Conservation (phyloP, 2,888 invertebrate genomes). For the Drosophila differens region DNA sequence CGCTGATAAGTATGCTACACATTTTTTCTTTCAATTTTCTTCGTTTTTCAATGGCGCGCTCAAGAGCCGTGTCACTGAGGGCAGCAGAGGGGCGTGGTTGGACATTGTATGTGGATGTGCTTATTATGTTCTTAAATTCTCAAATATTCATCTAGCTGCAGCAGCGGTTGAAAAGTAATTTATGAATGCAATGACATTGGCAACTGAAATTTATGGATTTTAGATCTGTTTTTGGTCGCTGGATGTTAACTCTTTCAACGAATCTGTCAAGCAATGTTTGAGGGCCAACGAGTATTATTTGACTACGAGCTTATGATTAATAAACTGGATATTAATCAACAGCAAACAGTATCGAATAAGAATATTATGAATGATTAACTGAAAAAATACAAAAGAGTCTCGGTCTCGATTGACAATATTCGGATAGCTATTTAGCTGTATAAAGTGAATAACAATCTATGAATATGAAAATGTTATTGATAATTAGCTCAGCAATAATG, state of each 20-base stretch:
- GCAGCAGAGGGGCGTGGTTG: background rate
- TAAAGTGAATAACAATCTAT: background rate
- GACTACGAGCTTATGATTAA: background rate
- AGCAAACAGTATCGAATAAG: background rate
- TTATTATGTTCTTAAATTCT: conserved; percentile 7
- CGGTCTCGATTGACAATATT: background rate
- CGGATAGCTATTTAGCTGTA: background rate
- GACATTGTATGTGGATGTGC: background rate
- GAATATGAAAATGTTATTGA: background rate
- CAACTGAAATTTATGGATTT: conserved; percentile 6
- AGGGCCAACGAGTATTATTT: background rate
- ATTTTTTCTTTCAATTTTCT: conserved; percentile 60
- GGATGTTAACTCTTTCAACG: background rate
- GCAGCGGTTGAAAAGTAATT: background rate
- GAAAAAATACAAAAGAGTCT: background rate
- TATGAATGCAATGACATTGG: conserved; percentile 19
- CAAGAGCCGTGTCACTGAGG: background rate
- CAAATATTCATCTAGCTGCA: conserved; percentile 7
- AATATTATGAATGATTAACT: background rate
- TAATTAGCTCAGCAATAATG: background rate
- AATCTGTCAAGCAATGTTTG: background rate
- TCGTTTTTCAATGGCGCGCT: conserved; percentile 27
- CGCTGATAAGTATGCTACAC: conserved; percentile 73
- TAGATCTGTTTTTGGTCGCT: background rate
- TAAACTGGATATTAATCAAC: background rate